Conservation (phyloP, 2,113 vertebrate species). For the Tachysurus vachellii region DNA sequence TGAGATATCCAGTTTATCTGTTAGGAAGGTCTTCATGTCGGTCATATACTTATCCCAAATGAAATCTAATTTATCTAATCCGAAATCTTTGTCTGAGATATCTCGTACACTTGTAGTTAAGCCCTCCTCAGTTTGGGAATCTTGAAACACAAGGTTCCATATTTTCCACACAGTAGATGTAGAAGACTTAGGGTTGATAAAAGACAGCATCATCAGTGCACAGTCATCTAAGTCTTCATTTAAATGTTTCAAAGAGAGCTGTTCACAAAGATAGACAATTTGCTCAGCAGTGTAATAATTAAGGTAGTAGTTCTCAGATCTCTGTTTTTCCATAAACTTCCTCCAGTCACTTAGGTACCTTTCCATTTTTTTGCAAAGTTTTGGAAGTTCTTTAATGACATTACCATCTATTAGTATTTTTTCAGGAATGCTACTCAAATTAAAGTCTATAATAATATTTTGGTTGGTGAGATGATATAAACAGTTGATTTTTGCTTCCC, state of each 20-base stretch:
- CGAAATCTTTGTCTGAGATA: slow-evolving; percentile 48
- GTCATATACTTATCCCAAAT: slow-evolving; percentile 80
- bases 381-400: slow-evolving; percentile 71
- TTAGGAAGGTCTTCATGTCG: slow-evolving; percentile 76
- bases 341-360: slow-evolving; percentile 80
- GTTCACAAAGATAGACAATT: slow-evolving; percentile 81
- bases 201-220: slow-evolving; percentile 87
- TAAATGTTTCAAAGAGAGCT: slow-evolving; percentile 68
- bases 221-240: slow-evolving; percentile 62
- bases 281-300: slow-evolving; percentile 93
- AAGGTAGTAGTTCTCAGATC: slow-evolving; percentile 80
- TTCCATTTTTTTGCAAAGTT: slow-evolving; percentile 86
- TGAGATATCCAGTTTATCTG: slow-evolving; percentile 76
- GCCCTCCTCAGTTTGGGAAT: background rate
- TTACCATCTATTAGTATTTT: slow-evolving; percentile 60
- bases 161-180: slow-evolving; percentile 60
- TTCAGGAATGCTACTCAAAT: slow-evolving; percentile 67
- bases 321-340: slow-evolving; percentile 76
- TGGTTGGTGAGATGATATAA: background rate
- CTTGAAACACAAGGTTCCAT: slow-evolving; percentile 65
- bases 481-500: slow-evolving; percentile 79
- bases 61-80: slow-evolving; percentile 45
- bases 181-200: slow-evolving; percentile 77
- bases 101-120: background rate
- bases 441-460: slow-evolving; percentile 78